These are phyloP conservation scores for Melieria crassipennis DNA, from an alignment of 2,888 invertebrate genomes.

Conservation along the genomic window DNA sequence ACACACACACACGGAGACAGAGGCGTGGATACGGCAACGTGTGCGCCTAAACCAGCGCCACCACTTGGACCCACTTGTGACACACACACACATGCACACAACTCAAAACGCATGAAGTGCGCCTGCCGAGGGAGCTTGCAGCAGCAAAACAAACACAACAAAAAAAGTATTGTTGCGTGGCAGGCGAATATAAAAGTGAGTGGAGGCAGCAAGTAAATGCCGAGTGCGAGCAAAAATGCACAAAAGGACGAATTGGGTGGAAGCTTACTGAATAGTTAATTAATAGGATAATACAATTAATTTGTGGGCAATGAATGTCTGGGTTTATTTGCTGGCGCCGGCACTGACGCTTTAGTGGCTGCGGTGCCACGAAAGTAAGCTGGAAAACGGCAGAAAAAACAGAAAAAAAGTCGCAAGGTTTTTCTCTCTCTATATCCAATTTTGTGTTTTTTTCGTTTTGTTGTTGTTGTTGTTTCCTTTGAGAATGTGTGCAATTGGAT, in stretches of 20 bases:
- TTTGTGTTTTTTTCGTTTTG: too few species aligned
- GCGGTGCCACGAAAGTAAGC: too few species aligned
- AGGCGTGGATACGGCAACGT: neutral
- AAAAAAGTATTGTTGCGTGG: constrained; percentile 18
- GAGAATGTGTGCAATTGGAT: too few species aligned
- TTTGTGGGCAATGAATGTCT: constrained; percentile 62
- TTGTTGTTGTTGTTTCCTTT: too few species aligned
- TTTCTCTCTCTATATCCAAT: too few species aligned
- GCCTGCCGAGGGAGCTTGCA: too few species aligned
- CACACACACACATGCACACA: constrained; percentile 53
- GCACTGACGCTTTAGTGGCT: too few species aligned
- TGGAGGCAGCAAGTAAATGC: too few species aligned
- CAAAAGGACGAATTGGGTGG: constrained; percentile 41
- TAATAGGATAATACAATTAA: constrained; percentile 62
- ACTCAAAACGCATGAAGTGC: constrained; percentile 25
- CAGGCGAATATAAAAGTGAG: constrained; percentile 9
- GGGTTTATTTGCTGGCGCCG: constrained; percentile 51
- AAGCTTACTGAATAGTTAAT: constrained; percentile 58
- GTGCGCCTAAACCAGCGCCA: constrained; percentile 3
- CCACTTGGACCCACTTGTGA: constrained; percentile 38
- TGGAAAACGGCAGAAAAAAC: too few species aligned
- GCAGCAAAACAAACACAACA: constrained; percentile 47
- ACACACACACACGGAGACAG: constrained; percentile 40
- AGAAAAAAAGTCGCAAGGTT: too few species aligned
- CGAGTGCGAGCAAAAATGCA: neutral